Evolutionary conservation across 2,113 vertebrate genomes (phyloP).

Genomic region (Coryphaenoides rupestris): DNA sequence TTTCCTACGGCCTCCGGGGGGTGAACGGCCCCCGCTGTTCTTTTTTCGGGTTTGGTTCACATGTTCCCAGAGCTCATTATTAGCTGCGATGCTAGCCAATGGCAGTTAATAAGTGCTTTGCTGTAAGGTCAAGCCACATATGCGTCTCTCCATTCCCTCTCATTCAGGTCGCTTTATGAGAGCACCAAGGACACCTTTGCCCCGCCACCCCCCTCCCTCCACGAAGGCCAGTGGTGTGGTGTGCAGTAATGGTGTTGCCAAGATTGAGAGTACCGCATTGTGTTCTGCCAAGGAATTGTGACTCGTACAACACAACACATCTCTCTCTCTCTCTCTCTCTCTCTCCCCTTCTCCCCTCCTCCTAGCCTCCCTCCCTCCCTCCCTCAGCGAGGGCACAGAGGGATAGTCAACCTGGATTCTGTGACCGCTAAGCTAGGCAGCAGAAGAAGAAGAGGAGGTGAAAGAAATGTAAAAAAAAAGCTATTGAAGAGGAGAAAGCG

Average conservation of each 20-base stretch:
- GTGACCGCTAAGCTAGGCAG: slow-evolving; percentile 49
- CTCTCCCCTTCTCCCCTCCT: too few species aligned
- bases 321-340: too few species aligned
- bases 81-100: slow-evolving; percentile 44
- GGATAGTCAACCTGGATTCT: slow-evolving; percentile 41
- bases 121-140: slow-evolving; percentile 53
- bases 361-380: slow-evolving; percentile 23
- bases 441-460: slow-evolving; percentile 37
- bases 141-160: slow-evolving; percentile 57
- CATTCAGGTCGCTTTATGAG: slow-evolving; percentile 69
- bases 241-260: slow-evolving; percentile 41
- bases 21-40: slow-evolving; percentile 20
- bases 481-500: slow-evolving; percentile 15
- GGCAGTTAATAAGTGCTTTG: slow-evolving; percentile 55
- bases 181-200: slow-evolving; percentile 50
- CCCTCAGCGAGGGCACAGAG: slow-evolving; percentile 26
- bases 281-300: slow-evolving; percentile 36
- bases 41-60: slow-evolving; percentile 34
- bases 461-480: too few species aligned
- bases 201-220: slow-evolving; percentile 8
- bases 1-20: slow-evolving; percentile 44
- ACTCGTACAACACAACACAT: slow-evolving; percentile 22
- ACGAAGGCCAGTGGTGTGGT: slow-evolving; percentile 36
- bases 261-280: slow-evolving; percentile 54
- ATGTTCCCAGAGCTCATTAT: slow-evolving; percentile 52